phyloP scores from a whole-genome alignment of 2,113 vertebrate species.

The Prietella phreatophila region DNA sequence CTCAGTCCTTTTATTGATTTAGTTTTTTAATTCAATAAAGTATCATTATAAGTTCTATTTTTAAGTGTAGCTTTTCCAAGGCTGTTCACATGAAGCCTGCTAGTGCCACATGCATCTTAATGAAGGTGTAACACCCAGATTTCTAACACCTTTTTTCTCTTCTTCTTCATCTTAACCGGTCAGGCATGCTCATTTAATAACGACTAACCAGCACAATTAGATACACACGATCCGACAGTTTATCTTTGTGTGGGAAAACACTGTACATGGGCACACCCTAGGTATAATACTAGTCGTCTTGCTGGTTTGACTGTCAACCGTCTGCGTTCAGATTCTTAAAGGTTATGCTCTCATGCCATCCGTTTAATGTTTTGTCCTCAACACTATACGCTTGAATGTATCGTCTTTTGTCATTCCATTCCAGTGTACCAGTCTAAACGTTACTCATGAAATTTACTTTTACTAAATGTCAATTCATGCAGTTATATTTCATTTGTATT shows the following conservation, averaged over 20 bases:
- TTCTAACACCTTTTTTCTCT: background rate
- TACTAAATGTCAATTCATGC: background rate
- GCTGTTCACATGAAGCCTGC: background rate
- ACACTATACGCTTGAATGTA: background rate
- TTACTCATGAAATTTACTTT: too few relatives aligned
- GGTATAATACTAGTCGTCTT: background rate
- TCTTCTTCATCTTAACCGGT: conserved; percentile 2
- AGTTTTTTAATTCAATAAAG: background rate
- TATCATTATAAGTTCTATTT: background rate
- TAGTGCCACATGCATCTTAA: background rate
- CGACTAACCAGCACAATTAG: background rate
- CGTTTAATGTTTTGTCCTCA: background rate
- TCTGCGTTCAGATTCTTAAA: background rate
- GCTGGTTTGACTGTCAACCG: conserved; percentile 30
- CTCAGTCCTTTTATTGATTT: background rate
- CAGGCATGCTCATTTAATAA: conserved; percentile 2
- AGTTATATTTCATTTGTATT: background rate
- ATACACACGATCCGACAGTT: background rate
- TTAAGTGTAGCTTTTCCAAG: background rate
- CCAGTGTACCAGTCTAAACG: too few relatives aligned
- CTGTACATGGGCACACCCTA: conserved; percentile 16
- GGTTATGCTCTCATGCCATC: background rate
- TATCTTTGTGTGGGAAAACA: background rate
- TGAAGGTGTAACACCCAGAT: background rate
- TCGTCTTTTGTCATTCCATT: background rate